Base-by-base conservation (phyloP, 2,113 vertebrate species). In the Amblyornis subalaris region DNA sequence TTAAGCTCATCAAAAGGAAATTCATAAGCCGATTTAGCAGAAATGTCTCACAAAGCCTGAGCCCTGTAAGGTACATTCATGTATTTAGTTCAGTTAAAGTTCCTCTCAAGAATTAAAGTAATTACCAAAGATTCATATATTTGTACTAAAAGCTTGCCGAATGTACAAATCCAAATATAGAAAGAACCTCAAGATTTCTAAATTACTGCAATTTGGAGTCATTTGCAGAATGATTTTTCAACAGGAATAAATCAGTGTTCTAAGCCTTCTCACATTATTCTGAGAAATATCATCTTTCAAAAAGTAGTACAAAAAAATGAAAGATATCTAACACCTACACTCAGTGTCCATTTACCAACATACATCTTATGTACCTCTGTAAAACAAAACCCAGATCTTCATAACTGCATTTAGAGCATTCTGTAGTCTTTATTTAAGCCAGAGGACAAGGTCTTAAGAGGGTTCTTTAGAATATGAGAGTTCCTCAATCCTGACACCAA, bases 1-100 rank as follows among this genome's bases (percentile, higher is more conserved):
- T 94, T 95, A 96, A 91, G 88, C 83, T 95, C 94, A 96, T 96
- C 94, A 95, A 95, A 97, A 88, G 65, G 60, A 96, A 95, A 95
- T 93, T 96, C 82, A 78, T 88, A 97, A 91, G 92, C 85, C 15
- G 38, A 90, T 96, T 96, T 91, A 86, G 72, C 57, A 94, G 75
- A 96, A 96, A 95, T 33, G 44, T 77, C 72, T 88, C 85, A 88
- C 75, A 79, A 93, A 95, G 88, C 54, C 74, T 83, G 72, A 91
- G 90, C 60, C 57, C 51, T 93, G 44, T 53, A 93, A 94, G 94
- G 93, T 95, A 96, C 79, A 86, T 95, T 94, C 90, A 77, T 38
- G n/a, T 86, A 78, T 86, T 95, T 74, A 83, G 44, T 60, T 88
- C 89, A 74, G 78, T 86, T 93, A 87, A 92, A 94, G 66, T 88